These are phyloP conservation scores for Leontopithecus rosalia DNA, from an alignment of 2,797 vertebrate genomes.

Conservation along the genomic window DNA sequence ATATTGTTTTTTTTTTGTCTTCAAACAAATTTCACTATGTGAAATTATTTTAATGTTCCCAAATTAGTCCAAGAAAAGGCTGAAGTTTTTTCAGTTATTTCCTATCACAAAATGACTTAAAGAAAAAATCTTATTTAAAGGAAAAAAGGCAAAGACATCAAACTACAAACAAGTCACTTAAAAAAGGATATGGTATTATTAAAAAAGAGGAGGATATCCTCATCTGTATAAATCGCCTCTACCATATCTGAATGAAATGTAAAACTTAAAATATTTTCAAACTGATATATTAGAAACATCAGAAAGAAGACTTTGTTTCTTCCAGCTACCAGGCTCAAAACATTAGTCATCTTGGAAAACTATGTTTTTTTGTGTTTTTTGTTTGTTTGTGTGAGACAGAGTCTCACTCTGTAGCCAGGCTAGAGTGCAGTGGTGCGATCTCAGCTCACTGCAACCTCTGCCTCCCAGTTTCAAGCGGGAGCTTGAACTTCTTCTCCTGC, in stretches of 20 bases:
- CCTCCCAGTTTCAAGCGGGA: no score
- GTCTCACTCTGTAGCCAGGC: no score
- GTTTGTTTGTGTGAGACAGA: no score
- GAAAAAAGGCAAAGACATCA: slow-evolving; percentile 1
- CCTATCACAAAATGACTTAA: background rate
- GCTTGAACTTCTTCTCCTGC: no score
- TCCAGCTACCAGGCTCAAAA: background rate
- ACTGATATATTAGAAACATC: background rate
- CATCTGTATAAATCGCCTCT: background rate
- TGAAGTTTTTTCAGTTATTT: slow-evolving; percentile 15
- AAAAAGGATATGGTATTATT: background rate
- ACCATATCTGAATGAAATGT: background rate
- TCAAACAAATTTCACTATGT: slow-evolving; percentile 33
- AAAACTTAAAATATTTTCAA: slow-evolving; percentile 29
- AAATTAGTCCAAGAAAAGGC: slow-evolving; percentile 24
- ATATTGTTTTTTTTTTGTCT: background rate
- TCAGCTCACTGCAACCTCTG: no score
- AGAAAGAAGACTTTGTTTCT: slow-evolving; percentile 5
- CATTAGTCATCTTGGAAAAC: background rate
- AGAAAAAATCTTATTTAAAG: background rate
- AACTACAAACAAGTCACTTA: slow-evolving; percentile 2
- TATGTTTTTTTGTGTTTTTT: background rate
- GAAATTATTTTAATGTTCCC: slow-evolving; percentile 40
- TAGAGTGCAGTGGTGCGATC: no score
- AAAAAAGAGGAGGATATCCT: background rate